Evolutionary conservation across 2,888 invertebrate genomes (phyloP).

Genomic region (Protophormia terraenovae): DNA sequence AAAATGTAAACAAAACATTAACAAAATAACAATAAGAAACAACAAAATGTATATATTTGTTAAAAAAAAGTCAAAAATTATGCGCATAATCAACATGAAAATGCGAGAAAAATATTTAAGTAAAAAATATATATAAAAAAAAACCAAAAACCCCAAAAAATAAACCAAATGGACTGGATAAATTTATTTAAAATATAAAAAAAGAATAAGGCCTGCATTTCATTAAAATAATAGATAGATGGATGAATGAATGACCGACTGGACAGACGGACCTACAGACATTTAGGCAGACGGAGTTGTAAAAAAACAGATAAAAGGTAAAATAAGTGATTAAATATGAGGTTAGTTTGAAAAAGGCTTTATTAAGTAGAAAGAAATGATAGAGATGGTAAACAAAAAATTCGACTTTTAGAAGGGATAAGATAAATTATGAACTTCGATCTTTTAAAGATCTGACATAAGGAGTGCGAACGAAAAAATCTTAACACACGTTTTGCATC

Average conservation of each 20-base stretch:
- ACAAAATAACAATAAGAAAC: slow-evolving; percentile 45
- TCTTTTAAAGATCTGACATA: no score
- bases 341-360: background rate
- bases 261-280: slow-evolving; percentile 1
- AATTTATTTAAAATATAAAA: slow-evolving; percentile 34
- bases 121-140: no score
- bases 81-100: slow-evolving; percentile 79
- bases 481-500: no score
- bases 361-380: no score
- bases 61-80: slow-evolving; percentile 74
- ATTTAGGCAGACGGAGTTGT: background rate
- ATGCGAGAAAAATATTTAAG: slow-evolving; percentile 70
- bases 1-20: slow-evolving; percentile 50
- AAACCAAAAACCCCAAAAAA: slow-evolving; percentile 22
- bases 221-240: slow-evolving; percentile 47
- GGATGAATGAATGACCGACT: no score
- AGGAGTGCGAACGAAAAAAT: no score
- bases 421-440: no score
- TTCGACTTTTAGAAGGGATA: no score
- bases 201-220: slow-evolving; percentile 44
- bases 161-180: slow-evolving; percentile 56
- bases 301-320: slow-evolving; percentile 25
- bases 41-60: background rate
- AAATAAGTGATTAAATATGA: background rate
- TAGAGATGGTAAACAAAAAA: background rate